Evolutionary conservation across 1,140 invertebrate species (phyloP), one percentile per base, ranked within the genome.

Genomic region (Pseudomyrmex sp.): DNA sequence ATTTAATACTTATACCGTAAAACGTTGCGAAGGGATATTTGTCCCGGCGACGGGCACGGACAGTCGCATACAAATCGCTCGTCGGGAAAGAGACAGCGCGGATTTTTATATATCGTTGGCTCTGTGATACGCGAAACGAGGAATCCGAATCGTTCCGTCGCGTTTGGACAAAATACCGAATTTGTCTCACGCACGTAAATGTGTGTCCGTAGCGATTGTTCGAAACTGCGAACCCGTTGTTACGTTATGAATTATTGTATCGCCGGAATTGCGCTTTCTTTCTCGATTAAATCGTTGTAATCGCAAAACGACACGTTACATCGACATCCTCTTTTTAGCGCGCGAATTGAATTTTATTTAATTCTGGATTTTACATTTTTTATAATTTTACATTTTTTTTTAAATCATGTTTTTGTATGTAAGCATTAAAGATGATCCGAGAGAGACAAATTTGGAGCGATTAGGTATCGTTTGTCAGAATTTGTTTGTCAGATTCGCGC

Each of bases 1-100:
- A 87, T 88, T 88, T 73, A 87, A 87, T 72, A 62, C 35, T 58
- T 70, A 69, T 58, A 18, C 44, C 68, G 23, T 83, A 65, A 79
- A 87, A 79, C 65, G 70, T 52, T 18, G 18, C 76, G 62, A 2
- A 50, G 5, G 69, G 13, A 54, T 56, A 83, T 83, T 86, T 85
- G 50, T 72, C 20, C 56, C 2, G 48, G 58, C 65, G 20, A 46
- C 26, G 26, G 59, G 52, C 61, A 83, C 46, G 18, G 66, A 86
- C 35, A 26, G 62, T 68, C 26, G 74, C 62, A 77, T 77, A 77
- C 74, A 77, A 77, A 77, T 77, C 62, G 74, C 23, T 68, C 26
- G 48, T 20, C 18, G n/a, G 74, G n/a, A 12, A 61, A 52, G 59
- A 48, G 48, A 76, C 61, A 65, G 46, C 48, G 54, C n/a, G 52